Evolutionary conservation across 2,113 vertebrate genomes (phyloP).

Genomic region (Aldabrachelys gigantea): DNA sequence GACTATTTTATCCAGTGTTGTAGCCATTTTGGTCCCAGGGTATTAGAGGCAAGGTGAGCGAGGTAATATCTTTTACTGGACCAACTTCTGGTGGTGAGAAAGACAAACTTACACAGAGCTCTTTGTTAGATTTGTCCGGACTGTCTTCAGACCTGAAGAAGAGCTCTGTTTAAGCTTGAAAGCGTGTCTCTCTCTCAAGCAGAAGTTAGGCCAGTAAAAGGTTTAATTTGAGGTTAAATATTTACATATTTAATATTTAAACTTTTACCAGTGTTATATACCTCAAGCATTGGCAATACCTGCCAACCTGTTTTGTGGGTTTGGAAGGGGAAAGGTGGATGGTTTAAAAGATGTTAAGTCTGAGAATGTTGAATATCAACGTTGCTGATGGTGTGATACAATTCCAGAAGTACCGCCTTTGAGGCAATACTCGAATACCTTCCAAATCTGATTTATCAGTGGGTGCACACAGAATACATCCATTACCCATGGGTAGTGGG

Average conservation of each 20-base stretch:
- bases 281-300: not conserved
- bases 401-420: not conserved
- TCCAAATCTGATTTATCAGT: not conserved
- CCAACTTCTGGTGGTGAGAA: not conserved
- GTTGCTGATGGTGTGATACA: rapidly evolving
- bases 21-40: not conserved
- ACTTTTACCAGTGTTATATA: not conserved
- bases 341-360: not conserved
- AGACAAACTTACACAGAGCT: no score
- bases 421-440: not conserved
- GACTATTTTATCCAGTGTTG: not conserved
- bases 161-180: no score
- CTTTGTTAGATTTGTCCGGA: no score
- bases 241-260: not conserved
- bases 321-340: not conserved
- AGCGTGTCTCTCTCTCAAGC: no score
- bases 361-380: not conserved
- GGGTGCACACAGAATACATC: no score
- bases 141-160: no score
- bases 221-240: not conserved
- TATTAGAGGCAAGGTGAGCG: no score
- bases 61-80: no score
- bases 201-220: not conserved
- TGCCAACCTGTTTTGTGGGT: not conserved
- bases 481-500: rapidly evolving